Evolutionary conservation across 2,797 vertebrate genomes (phyloP).

Genomic region (Picus viridis): DNA sequence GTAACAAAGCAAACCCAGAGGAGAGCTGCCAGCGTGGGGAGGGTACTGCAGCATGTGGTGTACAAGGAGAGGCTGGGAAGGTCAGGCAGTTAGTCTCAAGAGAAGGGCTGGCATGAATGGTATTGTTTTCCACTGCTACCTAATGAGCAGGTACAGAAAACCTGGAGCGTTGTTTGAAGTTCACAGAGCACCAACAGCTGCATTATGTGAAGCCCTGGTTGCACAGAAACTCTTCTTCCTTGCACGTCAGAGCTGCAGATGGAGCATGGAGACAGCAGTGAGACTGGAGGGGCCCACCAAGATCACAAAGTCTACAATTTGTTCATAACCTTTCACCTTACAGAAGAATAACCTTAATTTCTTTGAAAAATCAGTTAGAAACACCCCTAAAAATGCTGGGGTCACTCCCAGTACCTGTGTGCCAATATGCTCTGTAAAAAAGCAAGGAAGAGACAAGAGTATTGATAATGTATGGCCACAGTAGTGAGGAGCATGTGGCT

Average conservation of each 20-base stretch:
- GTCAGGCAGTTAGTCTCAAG: background rate
- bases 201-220: background rate
- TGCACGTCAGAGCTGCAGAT: background rate
- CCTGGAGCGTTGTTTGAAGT: background rate
- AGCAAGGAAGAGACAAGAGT: background rate
- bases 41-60: background rate
- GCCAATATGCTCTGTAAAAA: accelerated
- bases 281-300: background rate
- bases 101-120: background rate
- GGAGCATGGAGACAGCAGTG: background rate
- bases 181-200: background rate
- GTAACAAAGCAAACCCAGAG: background rate
- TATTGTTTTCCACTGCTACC: background rate
- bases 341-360: background rate
- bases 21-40: accelerated
- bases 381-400: background rate
- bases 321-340: background rate
- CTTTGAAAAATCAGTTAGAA: background rate
- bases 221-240: background rate
- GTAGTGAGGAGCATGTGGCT: background rate
- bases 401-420: background rate
- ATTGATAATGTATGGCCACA: background rate
- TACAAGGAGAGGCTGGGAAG: background rate
- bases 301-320: background rate
- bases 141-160: background rate